Evolutionary conservation across 2,113 vertebrate genomes (phyloP), one percentile per base, ranked within the genome.

Genomic region (Chrysochloris asiatica): DNA sequence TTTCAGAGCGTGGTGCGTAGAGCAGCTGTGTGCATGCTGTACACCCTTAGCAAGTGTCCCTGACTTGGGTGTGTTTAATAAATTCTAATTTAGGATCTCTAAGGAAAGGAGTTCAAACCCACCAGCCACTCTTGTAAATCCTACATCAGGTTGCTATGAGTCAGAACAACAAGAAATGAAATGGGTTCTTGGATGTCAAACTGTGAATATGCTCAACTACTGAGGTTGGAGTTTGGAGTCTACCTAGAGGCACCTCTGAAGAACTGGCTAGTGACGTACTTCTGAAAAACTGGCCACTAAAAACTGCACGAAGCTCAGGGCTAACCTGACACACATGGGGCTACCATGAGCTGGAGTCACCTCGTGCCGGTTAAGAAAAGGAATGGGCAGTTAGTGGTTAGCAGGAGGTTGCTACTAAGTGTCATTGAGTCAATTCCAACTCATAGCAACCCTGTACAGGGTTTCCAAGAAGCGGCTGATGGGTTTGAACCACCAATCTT

Each of bases 1-100:
- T 0, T 50, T 73, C 1, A 8, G 47, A 41, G n/a, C 0, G 1
- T 11, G 72, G 48, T 1, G 0, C 38, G 76, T 8, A 48, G 17
- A 47, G n/a, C 6, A 54, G 36, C 14, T 9, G 38, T n/a, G 38
- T 71, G 47, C 16, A 61, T 81, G 45, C n/a, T n/a, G 52, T n/a
- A 36, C 0, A 1, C 45, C 45, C 24, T 63, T 65, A 28, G 69
- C 4, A 3, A 50, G 14, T 48, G 16, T 76, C 69, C 78, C 71
- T 76, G 72, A 21, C 17, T 47, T 52, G 36, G 88, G 76, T 41
- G 61, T 77, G n/a, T 78, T 69, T 30, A 30, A 30, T 38, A 28
- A 26, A 30, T n/a, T n/a, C n/a, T n/a, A n/a, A n/a, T n/a, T n/a
- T n/a, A n/a, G n/a, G n/a, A n/a, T n/a, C n/a, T n/a, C n/a, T n/a